Base-by-base conservation (phyloP, 2,797 vertebrate genomes). In the Cottoperca gobio region DNA sequence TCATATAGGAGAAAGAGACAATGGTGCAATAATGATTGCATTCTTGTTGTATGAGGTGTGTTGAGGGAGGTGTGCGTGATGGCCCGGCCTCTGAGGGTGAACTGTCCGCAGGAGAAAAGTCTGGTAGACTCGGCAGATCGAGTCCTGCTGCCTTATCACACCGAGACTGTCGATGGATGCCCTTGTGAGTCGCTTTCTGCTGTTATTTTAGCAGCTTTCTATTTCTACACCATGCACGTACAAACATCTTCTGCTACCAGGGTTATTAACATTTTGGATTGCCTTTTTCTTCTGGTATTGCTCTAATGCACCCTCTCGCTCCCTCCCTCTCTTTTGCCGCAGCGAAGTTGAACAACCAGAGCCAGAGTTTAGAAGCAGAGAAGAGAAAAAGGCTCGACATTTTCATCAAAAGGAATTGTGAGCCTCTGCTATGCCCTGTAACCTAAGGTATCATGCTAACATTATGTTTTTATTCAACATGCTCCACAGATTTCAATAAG, bases 1-100 rank as follows among this genome's bases (percentile, higher is more conserved):
- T 77, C 55, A 84, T 70, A 75, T 23, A 57, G 69, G 76, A 79
- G 81, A 83, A 70, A 48, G 28, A 86, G 83, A 86, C 80, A 87
- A 85, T 81, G 76, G 75, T 12, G 72, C 57, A 87, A 83, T 82
- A 90, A 90, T 79, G 70, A 82, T 67, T 73, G 65, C 86, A 91
- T 91, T 91, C 89, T 78, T 82, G 73, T 70, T 10, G 5, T 72
- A 70, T 83, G 75, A 79, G 65, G 49, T 39, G 68, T 61, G 59
- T 53, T 35, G 13, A 62, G 40, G 62, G 26, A 61, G 48, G 70
- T 37, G 59, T 60, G 23, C 39, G 28, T 3, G 26, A 71, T 35
- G 62, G 40, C 43, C 46, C 16, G 46, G n/a, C 42, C 50, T 78
- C 39, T 57, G 67, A 60, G n/a, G 65, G 60, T 37, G 37, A 73